These are phyloP conservation scores for Pipa parva DNA, from an alignment of 2,113 vertebrate genomes.

Conservation along the genomic window DNA sequence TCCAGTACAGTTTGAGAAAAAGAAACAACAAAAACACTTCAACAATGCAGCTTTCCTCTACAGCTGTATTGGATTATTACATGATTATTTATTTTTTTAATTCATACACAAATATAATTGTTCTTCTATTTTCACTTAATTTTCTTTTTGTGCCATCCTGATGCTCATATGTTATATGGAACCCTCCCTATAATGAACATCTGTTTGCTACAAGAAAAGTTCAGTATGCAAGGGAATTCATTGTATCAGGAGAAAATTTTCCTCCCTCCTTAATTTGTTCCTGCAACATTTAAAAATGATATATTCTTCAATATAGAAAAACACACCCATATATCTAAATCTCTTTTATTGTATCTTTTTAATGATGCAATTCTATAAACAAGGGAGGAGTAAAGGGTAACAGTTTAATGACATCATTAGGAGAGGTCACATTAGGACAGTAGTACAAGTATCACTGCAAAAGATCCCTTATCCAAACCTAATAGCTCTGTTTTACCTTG, in stretches of 20 bases:
- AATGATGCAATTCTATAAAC: conserved; percentile 18
- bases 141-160: background rate
- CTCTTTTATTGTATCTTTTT: background rate
- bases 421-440: background rate
- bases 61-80: no score
- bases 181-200: conserved; percentile 18
- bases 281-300: conserved; percentile 1
- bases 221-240: conserved; percentile 16
- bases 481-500: no score
- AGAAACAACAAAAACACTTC: no score
- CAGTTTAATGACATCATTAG: background rate
- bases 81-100: no score
- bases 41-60: no score
- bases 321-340: conserved; percentile 26
- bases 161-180: background rate
- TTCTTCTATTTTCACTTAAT: no score
- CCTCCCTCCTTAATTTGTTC: conserved; percentile 7
- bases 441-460: no score
- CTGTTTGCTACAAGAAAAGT: conserved; percentile 13
- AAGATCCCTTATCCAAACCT: no score
- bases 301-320: conserved; percentile 17
- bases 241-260: conserved; percentile 6
- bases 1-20: no score
- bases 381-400: conserved; percentile 18
- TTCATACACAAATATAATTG: no score